Evolutionary conservation across 2,888 invertebrate genomes (phyloP).

Genomic region (Athalia cordata): DNA sequence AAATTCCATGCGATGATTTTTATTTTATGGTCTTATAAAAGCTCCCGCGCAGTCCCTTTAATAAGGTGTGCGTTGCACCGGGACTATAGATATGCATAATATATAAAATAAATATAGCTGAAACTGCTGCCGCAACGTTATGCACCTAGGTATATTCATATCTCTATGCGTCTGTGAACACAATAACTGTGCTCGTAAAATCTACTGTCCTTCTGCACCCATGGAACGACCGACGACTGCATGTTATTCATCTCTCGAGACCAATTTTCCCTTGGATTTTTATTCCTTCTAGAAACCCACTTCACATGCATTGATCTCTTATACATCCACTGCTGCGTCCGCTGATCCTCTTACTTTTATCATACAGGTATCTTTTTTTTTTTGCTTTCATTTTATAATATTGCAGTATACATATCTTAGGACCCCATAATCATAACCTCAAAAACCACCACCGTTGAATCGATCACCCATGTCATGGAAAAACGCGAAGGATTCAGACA

Average conservation of each 20-base stretch:
- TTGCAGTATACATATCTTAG: no score
- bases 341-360: no score
- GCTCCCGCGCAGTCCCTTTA: conserved; percentile 6
- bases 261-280: conserved; percentile 24
- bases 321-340: no score
- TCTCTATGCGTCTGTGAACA: conserved; percentile 31
- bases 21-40: conserved; percentile 36
- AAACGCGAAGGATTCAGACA: no score
- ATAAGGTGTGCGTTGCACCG: no score
- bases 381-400: no score
- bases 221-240: not conserved
- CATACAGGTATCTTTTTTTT: no score
- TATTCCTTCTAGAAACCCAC: conserved; percentile 1
- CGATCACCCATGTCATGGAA: no score
- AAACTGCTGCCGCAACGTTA: conserved; percentile 33
- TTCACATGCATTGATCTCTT: not conserved
- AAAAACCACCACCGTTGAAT: no score
- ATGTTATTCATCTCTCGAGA: conserved; percentile 27
- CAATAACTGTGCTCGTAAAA: conserved; percentile 32
- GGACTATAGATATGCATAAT: no score
- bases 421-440: no score
- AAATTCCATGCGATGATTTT: not conserved
- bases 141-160: not conserved
- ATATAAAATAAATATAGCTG: not conserved
- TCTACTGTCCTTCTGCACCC: not conserved